Percentiles rank a stretch among this genome's conserved stretches.
phyloP scores from a whole-genome alignment of 1,140 invertebrate genomes.

The Prorops nasuta region DNA sequence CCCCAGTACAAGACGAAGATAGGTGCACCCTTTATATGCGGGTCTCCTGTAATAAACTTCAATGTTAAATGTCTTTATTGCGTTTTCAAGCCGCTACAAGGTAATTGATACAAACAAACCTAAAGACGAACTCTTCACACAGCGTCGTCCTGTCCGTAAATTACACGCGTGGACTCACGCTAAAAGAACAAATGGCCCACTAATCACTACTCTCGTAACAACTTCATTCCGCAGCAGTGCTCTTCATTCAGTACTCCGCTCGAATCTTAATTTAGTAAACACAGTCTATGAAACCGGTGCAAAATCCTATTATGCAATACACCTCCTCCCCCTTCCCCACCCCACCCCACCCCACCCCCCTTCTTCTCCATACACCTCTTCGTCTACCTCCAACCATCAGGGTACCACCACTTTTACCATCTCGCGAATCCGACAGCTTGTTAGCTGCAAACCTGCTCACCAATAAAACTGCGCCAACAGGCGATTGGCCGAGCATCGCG shows the following conservation, averaged over 20 bases:
- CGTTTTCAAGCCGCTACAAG: slow-evolving; percentile 25
- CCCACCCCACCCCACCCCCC: no score
- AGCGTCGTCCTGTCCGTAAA: slow-evolving; percentile 21
- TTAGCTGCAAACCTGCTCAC: no score
- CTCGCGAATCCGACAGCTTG: no score
- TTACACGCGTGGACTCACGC: slow-evolving; percentile 18
- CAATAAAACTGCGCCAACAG: no score
- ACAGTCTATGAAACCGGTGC: not conserved
- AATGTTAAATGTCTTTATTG: slow-evolving; percentile 38
- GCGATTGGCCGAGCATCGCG: no score
- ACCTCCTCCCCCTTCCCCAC: no score
- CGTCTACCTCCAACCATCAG: no score
- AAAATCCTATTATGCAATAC: not conserved
- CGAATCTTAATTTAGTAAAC: not conserved
- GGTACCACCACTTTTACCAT: no score
- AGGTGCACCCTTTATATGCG: slow-evolving; percentile 16
- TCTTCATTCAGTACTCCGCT: not conserved
- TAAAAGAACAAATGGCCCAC: slow-evolving; percentile 34
- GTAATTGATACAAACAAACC: slow-evolving; percentile 35
- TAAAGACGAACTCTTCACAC: slow-evolving; percentile 13
- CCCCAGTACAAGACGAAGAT: not conserved
- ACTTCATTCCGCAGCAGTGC: slow-evolving; percentile 21
- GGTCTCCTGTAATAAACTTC: slow-evolving; percentile 30
- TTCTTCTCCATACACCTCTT: no score
- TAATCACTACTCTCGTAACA: slow-evolving; percentile 29